These are phyloP conservation scores for Drosophila nr. medialis DNA, from an alignment of 2,888 invertebrate genomes.

Conservation along the genomic window DNA sequence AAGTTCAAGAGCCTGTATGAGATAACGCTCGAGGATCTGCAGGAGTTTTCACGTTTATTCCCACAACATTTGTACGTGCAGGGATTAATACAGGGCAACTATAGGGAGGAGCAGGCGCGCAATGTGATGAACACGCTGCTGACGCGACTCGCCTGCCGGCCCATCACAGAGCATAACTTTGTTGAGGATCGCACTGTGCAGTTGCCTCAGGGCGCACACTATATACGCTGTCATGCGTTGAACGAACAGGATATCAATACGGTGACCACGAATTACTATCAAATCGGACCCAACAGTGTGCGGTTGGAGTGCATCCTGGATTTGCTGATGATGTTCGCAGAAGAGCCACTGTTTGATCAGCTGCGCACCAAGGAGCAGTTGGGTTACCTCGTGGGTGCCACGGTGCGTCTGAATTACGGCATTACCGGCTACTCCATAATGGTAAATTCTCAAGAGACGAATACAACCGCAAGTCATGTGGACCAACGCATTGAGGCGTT, in stretches of 20 bases:
- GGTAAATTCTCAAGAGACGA: conserved; percentile 91
- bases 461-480: conserved; percentile 88
- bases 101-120: conserved; percentile 88
- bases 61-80: conserved; percentile 89
- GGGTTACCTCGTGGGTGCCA: conserved; percentile 92
- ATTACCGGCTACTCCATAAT: conserved; percentile 92
- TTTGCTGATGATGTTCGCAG: conserved; percentile 92
- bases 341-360: conserved; percentile 94
- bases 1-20: conserved; percentile 87
- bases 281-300: conserved; percentile 88
- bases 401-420: conserved; percentile 90
- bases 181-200: conserved; percentile 87
- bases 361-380: conserved; percentile 95
- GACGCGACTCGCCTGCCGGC: conserved; percentile 86
- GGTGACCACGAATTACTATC: conserved; percentile 94
- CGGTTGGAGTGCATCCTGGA: conserved; percentile 89
- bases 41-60: conserved; percentile 87
- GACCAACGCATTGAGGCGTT: conserved; percentile 91
- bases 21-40: conserved; percentile 87
- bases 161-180: conserved; percentile 71
- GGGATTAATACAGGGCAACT: conserved; percentile 92
- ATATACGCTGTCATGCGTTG: conserved; percentile 89
- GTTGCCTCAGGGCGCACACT: conserved; percentile 89
- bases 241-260: conserved; percentile 92
- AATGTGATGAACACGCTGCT: conserved; percentile 87